Evolutionary conservation across 2,797 vertebrate genomes (phyloP), one percentile per base, ranked within the genome.

Genomic region (Cossypha niveicapilla): DNA sequence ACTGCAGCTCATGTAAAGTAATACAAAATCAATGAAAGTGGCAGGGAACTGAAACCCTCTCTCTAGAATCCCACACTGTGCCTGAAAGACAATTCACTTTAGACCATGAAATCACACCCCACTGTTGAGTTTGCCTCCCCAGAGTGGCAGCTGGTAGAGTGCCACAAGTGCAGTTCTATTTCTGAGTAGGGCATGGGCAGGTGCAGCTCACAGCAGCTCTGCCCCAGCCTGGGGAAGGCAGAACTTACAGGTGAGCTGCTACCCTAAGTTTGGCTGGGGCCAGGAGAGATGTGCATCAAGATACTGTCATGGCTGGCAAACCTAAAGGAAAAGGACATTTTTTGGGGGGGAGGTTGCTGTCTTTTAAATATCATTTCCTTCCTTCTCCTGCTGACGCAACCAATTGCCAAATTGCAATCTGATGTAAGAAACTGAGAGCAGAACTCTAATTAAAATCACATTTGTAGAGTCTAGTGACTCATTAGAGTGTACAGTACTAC

Each of bases 381-480:
- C 28, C 27, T 54, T 56, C 30, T 91, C 34, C 61, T 37, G 25
- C 34, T 82, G 65, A 88, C 13, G 18, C 70, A 67, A n/a, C 65
- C 67, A 61, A 25, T 86, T 91, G 65, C 74, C 73, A n/a, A 7
- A 61, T 67, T 76, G 60, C 50, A 62, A 24, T 79, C 45, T 74
- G 48, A 60, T 86, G 41, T 57, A 63, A 88, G 45, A 76, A 89
- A 84, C 0, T 56, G 81, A 80, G 62, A 86, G 35, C 28, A 72
- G 80, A 89, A 57, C n/a, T 16, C 57, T 90, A 85, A 65, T 86
- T 84, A 72, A 94, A 87, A 44, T 87, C n/a, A 3, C 23, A 61
- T 81, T 91, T 45, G 53, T 79, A 72, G 30, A 47, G 58, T 73
- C 23, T 72, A 42, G 50, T 60, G 32, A 92, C 63, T 84, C 62